Conservation (phyloP, 2,113 vertebrate genomes). For the Microtus richardsoni region DNA sequence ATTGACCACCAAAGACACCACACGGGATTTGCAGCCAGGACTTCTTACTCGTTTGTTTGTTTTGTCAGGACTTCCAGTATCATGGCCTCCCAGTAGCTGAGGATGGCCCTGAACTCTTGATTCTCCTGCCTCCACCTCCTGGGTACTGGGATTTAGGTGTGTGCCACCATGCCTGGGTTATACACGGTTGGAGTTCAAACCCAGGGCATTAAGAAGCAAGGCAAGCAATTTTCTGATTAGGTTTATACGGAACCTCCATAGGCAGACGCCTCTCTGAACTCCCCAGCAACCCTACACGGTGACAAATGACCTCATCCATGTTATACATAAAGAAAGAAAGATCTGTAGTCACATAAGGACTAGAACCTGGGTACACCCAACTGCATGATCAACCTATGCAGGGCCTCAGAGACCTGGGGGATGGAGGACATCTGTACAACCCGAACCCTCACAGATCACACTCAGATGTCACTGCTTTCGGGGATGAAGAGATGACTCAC, state of each 20-base stretch:
- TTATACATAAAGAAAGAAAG: background rate
- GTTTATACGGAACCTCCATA: background rate
- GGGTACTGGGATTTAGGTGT: background rate
- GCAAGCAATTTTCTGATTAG: background rate
- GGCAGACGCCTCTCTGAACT: background rate
- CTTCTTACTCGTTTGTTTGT: background rate
- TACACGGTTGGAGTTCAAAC: background rate
- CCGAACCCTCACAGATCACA: background rate
- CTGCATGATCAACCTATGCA: background rate
- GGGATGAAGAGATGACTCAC: background rate
- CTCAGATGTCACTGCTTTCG: background rate
- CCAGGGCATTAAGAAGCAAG: background rate
- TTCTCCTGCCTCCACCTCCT: background rate
- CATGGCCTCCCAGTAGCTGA: background rate
- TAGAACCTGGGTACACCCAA: background rate
- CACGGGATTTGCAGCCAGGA: background rate
- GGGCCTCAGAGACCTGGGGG: fast-evolving
- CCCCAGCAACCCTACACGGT: background rate
- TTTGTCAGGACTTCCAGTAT: background rate
- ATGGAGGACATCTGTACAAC: too few relatives aligned
- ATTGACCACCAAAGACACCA: background rate
- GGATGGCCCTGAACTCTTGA: background rate
- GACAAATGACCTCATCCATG: background rate
- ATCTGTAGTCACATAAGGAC: background rate
- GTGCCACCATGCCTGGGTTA: background rate